Evolutionary conservation across 1,140 invertebrate genomes (phyloP), one percentile per base, ranked within the genome.

Genomic region (Carcinoscorpius rotundicauda): DNA sequence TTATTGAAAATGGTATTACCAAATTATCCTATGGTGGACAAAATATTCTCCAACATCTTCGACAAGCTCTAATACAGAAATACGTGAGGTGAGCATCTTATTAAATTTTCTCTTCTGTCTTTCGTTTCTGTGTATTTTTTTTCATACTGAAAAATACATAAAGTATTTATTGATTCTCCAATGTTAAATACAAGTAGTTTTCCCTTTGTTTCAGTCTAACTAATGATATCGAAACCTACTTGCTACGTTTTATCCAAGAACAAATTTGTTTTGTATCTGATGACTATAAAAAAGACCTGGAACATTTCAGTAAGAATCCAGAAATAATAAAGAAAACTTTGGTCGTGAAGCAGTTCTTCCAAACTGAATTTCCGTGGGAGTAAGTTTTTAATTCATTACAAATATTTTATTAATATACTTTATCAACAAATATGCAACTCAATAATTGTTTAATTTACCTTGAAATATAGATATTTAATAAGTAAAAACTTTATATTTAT

Each of bases 11-110:
- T 58, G 79, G 81, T 51, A 76, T 80, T 0, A 76, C 78, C 29
- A 72, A 78, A 49, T 76, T 81, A 51, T 78, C 81, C 9, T 83
- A 81, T 72, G 83, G 83, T 58, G 81, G 81, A 4, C 74, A 75
- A 62, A 78, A 81, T 70, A 76, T 84, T 51, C 71, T 76, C 49
- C 81, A 84, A 59, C 78, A 79, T 57, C 71, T 84, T 50, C 71
- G 72, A 10, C 76, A 76, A 64, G 74, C 74, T 63, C 68, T 77
- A 53, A 69, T 72, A 56, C 70, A 75, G 66, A 73, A 74, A 60
- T 69, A 74, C 61, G 62, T 68, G n/a, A 29, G 29, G 29, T 29
- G 29, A 29, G 29, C 29, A 29, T 29, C 29, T 29, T 29, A 29
- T 29, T 29, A 29, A 29, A 29, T 29, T 29, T 29, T 29, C 29